phyloP scores from a whole-genome alignment of 2,797 vertebrate species.

The Sebastiscus albofasciatus region DNA sequence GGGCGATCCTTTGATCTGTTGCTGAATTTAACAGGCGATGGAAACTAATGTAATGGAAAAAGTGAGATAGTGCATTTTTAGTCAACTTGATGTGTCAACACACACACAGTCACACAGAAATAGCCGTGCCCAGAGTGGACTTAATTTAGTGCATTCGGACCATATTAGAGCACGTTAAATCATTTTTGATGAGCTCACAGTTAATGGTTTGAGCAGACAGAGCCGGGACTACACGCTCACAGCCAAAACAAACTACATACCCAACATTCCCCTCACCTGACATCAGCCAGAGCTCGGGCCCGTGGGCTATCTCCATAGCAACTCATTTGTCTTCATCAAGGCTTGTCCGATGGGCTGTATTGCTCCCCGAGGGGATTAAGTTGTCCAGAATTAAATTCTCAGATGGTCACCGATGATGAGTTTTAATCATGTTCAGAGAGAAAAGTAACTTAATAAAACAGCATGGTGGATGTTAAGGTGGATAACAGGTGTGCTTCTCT shows the following conservation, averaged over 20 bases:
- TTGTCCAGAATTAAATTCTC: conserved; percentile 52
- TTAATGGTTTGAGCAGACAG: conserved; percentile 83
- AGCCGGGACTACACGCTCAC: conserved; percentile 51
- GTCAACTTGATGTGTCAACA: conserved; percentile 58
- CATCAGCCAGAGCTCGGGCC: conserved; percentile 68
- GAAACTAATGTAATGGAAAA: conserved; percentile 70
- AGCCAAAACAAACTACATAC: conserved; percentile 84
- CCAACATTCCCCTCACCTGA: conserved; percentile 83
- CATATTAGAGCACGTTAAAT: conserved; percentile 74
- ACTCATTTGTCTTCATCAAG: conserved; percentile 76
- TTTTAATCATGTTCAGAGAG: conserved; percentile 41
- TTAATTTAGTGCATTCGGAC: conserved; percentile 26
- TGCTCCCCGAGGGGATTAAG: conserved; percentile 56
- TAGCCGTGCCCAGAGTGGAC: conserved; percentile 19
- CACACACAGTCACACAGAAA: conserved; percentile 39
- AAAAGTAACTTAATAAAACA: conserved; percentile 12
- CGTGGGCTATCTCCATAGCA: conserved; percentile 64
- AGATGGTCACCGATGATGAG: conserved; percentile 47
- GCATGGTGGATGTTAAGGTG: not conserved
- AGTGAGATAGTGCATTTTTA: conserved; percentile 59
- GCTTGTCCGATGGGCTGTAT: conserved; percentile 44
- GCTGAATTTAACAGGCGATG: conserved; percentile 50
- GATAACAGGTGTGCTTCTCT: conserved; percentile 5
- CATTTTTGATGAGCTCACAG: conserved; percentile 80
- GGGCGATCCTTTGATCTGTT: conserved; percentile 55